phyloP scores from a whole-genome alignment of 1,140 invertebrate genomes.

The Aricia agestis region DNA sequence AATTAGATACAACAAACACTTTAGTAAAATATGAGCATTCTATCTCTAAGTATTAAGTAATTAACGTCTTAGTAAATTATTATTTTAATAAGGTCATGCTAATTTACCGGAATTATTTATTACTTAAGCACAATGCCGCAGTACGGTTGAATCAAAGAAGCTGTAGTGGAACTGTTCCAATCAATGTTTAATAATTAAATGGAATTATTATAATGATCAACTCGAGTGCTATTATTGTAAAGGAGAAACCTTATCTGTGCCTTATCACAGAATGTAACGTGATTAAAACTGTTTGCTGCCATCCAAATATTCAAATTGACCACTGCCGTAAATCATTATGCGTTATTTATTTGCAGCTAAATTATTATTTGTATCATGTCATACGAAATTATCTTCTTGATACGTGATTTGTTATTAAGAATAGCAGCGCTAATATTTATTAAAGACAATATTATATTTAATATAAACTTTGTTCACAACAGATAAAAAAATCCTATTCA shows the following conservation, averaged over 20 bases:
- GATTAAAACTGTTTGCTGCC: slow-evolving; percentile 28
- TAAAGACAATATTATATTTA: too few relatives aligned
- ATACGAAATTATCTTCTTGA: not conserved
- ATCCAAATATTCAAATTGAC: slow-evolving; percentile 13
- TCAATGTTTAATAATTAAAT: slow-evolving; percentile 6
- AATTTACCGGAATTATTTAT: not conserved
- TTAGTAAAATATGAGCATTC: too few relatives aligned
- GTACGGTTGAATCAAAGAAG: not conserved
- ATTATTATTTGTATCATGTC: not conserved
- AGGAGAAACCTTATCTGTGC: slow-evolving; percentile 30
- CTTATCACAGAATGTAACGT: slow-evolving; percentile 28
- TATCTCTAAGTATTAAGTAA: not conserved
- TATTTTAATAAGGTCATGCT: not conserved
- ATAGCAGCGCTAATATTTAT: not conserved
- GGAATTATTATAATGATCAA: slow-evolving; percentile 22
- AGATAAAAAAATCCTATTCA: not conserved
- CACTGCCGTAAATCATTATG: not conserved
- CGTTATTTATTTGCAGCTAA: not conserved
- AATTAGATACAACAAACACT: too few relatives aligned
- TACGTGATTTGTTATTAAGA: not conserved
- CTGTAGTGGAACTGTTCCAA: not conserved
- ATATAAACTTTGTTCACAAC: too few relatives aligned
- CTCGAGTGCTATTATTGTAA: slow-evolving; percentile 19
- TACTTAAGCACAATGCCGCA: not conserved
- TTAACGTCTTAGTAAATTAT: not conserved